Evolutionary conservation across 1,140 invertebrate species (phyloP), one percentile per base, ranked within the genome.

Genomic region (Cryptotermes secundus): DNA sequence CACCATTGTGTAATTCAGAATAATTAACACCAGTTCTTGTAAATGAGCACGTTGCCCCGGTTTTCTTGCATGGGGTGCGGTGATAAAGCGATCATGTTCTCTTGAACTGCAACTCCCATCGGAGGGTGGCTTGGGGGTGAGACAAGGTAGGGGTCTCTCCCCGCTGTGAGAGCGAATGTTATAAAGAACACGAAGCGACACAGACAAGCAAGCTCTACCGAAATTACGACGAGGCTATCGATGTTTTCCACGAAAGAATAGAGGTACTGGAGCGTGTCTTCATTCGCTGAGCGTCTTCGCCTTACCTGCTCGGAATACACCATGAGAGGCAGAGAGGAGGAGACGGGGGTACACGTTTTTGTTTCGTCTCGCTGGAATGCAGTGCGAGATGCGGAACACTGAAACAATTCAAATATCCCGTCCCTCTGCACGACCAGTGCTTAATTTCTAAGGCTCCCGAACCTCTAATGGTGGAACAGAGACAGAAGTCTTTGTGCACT

Each of bases 111-210:
- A 0, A 7, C 7, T 26, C 26, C 26, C 26, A 72, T 31, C 26
- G n/a, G 3, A 31, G 3, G 26, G 26, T 22, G 45, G 16, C 3
- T 3, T 19, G 14, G 19, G n/a, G 26, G 1, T 4, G 26, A 31
- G n/a, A 14, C 6, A 14, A 31, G 26, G n/a, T n/a, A 14, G 59
- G 3, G 31, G 6, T n/a, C 0, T n/a, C 59, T 9, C n/a, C 59
- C 59, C 59, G 59, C n/a, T 72, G 26, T 16, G 59, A 72, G 59
- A 72, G 59, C n/a, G 59, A 72, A 72, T 72, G 59, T 72, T 72
- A 72, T n/a, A 72, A 72, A 72, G 59, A 72, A 72, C 59, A 31
- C 53, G 53, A 59, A n/a, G n/a, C 59, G 59, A 72, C 59, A 72
- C 59, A 72, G 59, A 16, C 26, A 72, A 72, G 59, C 59, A 72